A percentile compares a stretch with the other conserved stretches of the same genome.
Evolutionary conservation across 2,797 vertebrate genomes (phyloP).

Genomic region (Leucoraja ocellata): DNA sequence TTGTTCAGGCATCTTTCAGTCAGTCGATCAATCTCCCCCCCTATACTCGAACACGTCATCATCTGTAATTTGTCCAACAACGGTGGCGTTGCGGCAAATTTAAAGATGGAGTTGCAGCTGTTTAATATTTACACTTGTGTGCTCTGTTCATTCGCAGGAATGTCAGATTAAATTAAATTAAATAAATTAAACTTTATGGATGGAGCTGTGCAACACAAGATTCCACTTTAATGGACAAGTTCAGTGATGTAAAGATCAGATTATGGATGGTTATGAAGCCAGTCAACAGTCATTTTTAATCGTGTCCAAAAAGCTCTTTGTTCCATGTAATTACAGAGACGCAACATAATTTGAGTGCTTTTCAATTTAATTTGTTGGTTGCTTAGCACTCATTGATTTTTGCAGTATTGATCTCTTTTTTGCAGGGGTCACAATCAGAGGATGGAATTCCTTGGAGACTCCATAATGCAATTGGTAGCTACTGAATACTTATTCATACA

Average conservation of each 20-base stretch:
- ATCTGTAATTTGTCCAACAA: too few relatives aligned
- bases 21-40: too few relatives aligned
- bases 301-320: neutral
- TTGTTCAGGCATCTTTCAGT: too few relatives aligned
- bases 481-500: constrained; percentile 97
- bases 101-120: too few relatives aligned
- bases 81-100: too few relatives aligned
- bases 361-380: constrained; percentile 32
- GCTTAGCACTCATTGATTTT: constrained; percentile 49
- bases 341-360: neutral
- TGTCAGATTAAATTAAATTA: neutral
- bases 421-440: constrained; percentile 94
- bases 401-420: constrained; percentile 46
- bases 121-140: neutral
- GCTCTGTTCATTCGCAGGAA: neutral
- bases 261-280: neutral
- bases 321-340: neutral
- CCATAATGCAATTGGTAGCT: constrained; percentile 96
- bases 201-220: neutral
- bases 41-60: too few relatives aligned
- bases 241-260: neutral
- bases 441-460: constrained; percentile 98
- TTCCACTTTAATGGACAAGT: neutral
- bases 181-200: neutral
- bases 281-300: constrained; percentile 1